Conservation (phyloP, 2,113 vertebrate species). For the Podarcis cretensis region DNA sequence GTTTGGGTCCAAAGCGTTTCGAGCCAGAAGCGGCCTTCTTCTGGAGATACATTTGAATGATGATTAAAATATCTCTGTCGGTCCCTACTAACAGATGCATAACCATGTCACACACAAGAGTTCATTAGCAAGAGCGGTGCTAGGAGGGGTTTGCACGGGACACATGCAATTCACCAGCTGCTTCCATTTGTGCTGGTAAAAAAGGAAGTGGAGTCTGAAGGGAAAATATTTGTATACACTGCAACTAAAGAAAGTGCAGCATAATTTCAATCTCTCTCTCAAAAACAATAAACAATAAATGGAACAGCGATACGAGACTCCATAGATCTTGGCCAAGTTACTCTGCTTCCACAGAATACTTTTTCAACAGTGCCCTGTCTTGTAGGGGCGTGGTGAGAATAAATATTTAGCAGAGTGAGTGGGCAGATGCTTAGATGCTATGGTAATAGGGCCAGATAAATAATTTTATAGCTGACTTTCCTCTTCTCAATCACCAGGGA, state of each 20-base stretch:
- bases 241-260: background rate
- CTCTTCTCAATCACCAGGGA: background rate
- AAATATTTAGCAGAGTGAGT: background rate
- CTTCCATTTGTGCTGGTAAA: background rate
- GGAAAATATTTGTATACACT: background rate
- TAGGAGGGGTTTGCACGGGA: background rate
- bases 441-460: background rate
- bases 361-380: background rate
- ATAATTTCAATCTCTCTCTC: background rate
- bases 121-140: background rate
- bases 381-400: background rate
- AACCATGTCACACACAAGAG: background rate
- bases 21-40: background rate
- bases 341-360: background rate
- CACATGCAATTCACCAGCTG: background rate
- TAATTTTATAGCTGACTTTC: background rate
- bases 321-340: background rate
- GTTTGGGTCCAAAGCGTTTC: background rate
- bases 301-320: background rate
- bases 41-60: background rate
- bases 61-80: background rate
- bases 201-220: background rate
- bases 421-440: background rate
- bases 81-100: background rate
- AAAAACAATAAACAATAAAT: constrained; percentile 2